phyloP scores from a whole-genome alignment of 2,113 vertebrate genomes.

The Sylvia atricapilla region DNA sequence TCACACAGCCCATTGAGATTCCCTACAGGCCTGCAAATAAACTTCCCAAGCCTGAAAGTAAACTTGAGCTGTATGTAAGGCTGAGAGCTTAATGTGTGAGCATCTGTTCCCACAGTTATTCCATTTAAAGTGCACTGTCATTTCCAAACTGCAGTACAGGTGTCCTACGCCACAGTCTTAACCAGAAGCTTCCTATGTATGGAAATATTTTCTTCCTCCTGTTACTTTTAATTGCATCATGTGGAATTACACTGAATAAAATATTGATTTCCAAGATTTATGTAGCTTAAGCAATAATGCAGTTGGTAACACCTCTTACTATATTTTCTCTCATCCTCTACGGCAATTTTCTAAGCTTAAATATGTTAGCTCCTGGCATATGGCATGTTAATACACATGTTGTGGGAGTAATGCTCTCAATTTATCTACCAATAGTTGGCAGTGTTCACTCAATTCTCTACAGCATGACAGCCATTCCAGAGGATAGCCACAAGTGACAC shows the following conservation, averaged over 20 bases:
- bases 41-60: not conserved
- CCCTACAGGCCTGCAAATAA: not conserved
- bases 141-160: not conserved
- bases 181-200: not conserved
- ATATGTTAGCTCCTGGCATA: not conserved
- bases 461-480: not conserved
- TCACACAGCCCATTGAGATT: not conserved
- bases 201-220: not conserved
- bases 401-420: not conserved
- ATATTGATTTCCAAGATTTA: not conserved
- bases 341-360: not conserved
- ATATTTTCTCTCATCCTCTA: not conserved
- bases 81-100: not conserved
- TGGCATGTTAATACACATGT: not conserved
- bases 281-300: not conserved
- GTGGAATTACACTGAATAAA: not conserved
- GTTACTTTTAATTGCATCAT: not conserved
- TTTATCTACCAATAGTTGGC: conserved; percentile 16
- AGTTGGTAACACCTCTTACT: not conserved
- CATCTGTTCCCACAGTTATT: not conserved
- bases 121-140: not conserved
- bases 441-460: not conserved
- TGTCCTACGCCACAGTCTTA: not conserved
- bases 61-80: not conserved
- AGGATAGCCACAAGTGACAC: not conserved